Percentiles rank a stretch among this genome's conserved stretches.
These are phyloP conservation scores for Loris lydekkerianus DNA, from an alignment of 2,797 vertebrate genomes.

Conservation along the genomic window DNA sequence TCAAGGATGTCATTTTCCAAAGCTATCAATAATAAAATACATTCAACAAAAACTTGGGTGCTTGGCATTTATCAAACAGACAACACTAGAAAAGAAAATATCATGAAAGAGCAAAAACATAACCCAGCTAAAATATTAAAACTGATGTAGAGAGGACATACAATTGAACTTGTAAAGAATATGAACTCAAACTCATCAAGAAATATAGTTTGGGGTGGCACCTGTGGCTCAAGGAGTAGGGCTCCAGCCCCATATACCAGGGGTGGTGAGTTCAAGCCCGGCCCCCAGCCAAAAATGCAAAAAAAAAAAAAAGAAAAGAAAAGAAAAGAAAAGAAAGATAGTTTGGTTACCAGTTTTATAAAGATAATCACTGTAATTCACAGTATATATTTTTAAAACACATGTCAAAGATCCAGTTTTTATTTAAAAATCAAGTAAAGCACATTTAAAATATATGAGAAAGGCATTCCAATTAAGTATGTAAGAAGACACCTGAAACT, in stretches of 20 bases:
- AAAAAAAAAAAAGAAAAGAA: too few species aligned
- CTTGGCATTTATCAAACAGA: slow-evolving; percentile 28
- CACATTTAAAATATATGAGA: neutral
- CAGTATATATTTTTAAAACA: slow-evolving; percentile 46
- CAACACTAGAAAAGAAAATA: slow-evolving; percentile 26
- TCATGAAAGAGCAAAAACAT: neutral
- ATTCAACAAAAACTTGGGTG: slow-evolving; percentile 16
- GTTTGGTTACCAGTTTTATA: slow-evolving; percentile 8
- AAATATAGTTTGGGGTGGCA: neutral
- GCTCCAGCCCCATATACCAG: too few species aligned
- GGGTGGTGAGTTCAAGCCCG: too few species aligned
- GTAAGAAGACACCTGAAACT: neutral
- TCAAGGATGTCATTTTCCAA: slow-evolving; percentile 47
- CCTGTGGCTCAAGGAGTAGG: too few species aligned
- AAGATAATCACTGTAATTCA: slow-evolving; percentile 38
- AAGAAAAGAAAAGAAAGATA: too few species aligned
- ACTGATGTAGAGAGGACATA: slow-evolving; percentile 33
- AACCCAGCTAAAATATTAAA: slow-evolving; percentile 57
- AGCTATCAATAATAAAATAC: slow-evolving; percentile 51
- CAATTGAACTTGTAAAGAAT: neutral
- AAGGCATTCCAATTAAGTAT: neutral
- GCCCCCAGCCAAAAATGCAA: too few species aligned
- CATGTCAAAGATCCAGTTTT: neutral
- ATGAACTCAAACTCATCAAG: slow-evolving; percentile 30
- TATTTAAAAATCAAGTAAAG: slow-evolving; percentile 19